These are phyloP conservation scores for Emys orbicularis DNA, from an alignment of 2,797 vertebrate species.

Conservation along the genomic window DNA sequence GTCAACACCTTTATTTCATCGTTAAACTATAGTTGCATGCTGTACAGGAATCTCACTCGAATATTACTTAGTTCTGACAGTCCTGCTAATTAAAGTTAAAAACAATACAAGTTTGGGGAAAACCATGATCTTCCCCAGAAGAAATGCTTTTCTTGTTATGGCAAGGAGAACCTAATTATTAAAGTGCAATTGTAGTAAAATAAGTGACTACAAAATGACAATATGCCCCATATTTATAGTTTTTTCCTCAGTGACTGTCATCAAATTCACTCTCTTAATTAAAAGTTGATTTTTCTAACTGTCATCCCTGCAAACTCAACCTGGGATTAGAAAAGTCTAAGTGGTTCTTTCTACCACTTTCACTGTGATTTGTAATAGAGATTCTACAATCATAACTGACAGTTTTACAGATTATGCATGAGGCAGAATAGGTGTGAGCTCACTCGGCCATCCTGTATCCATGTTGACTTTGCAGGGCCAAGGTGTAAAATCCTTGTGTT, in stretches of 20 bases:
- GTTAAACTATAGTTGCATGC: fast-evolving
- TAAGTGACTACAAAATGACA: not conserved
- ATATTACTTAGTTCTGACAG: not conserved
- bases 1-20: not conserved
- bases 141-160: not conserved
- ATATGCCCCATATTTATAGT: not conserved
- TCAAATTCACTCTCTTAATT: not conserved
- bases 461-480: not conserved
- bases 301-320: no score
- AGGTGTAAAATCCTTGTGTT: no score
- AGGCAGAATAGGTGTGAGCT: no score
- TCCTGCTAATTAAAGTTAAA: not conserved
- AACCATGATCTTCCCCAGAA: not conserved
- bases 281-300: no score
- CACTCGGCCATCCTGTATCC: not conserved
- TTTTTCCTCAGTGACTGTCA: not conserved
- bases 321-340: no score
- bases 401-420: no score
- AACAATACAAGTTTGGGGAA: not conserved
- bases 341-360: no score
- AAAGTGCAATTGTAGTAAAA: not conserved
- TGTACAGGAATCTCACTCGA: not conserved
- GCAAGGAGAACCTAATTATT: not conserved
- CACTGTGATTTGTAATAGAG: no score
- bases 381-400: no score